These are phyloP conservation scores for Tetranychus urticae DNA, from an alignment of 1,140 invertebrate genomes.

Conservation along the genomic window DNA sequence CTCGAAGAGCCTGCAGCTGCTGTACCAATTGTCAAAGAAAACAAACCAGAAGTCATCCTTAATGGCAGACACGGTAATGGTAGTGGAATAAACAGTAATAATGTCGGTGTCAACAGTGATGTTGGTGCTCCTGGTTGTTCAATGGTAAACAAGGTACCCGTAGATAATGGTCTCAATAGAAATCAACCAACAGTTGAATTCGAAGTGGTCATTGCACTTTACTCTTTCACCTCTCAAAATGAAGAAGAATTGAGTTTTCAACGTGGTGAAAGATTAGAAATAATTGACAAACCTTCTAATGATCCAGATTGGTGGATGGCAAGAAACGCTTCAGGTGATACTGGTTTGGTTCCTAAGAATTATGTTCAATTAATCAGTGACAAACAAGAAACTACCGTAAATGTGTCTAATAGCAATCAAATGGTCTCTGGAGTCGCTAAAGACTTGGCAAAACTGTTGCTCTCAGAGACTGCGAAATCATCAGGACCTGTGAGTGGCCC, in stretches of 20 bases:
- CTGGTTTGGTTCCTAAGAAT: conserved; percentile 84
- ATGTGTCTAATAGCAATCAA: not conserved
- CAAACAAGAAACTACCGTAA: not conserved
- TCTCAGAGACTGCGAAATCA: not conserved
- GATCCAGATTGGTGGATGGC: conserved; percentile 98
- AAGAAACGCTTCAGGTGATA: conserved; percentile 60
- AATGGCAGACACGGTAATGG: not conserved
- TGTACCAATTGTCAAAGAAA: not conserved
- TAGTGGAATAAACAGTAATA: not conserved
- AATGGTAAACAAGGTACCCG: not conserved
- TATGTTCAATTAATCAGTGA: conserved; percentile 46
- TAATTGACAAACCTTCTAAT: conserved; percentile 72
- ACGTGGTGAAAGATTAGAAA: conserved; percentile 80
- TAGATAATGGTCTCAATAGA: not conserved
- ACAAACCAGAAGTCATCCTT: not conserved
- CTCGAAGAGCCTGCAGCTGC: conserved; percentile 41
- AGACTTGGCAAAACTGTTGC: conserved; percentile 1
- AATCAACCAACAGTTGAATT: conserved; percentile 18
- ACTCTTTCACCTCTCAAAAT: conserved; percentile 79
- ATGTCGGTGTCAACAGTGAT: not conserved
- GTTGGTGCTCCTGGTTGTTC: not conserved
- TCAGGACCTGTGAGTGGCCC: conserved; percentile 26
- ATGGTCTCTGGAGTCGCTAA: not conserved
- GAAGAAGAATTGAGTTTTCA: conserved; percentile 91
- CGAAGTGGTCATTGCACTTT: conserved; percentile 79